These are phyloP conservation scores for Microtus obscurus DNA, from an alignment of 2,797 vertebrate genomes.

Conservation along the genomic window DNA sequence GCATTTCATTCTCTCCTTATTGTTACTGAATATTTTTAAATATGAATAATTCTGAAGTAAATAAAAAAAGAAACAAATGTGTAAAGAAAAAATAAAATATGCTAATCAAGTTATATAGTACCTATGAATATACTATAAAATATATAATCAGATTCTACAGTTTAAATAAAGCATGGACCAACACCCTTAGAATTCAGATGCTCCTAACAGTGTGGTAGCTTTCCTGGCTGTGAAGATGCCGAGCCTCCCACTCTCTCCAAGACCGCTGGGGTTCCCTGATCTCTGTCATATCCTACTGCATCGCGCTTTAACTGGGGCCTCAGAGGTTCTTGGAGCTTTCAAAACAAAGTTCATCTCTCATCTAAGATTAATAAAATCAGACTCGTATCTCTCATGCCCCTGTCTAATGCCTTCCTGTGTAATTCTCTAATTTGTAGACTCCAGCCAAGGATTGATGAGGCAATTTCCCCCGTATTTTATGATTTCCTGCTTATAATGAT, in stretches of 20 bases:
- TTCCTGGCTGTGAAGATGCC: not conserved
- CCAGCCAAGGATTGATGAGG: constrained; percentile 65
- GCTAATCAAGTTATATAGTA: not conserved
- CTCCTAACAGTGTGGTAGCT: not conserved
- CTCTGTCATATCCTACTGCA: accelerated
- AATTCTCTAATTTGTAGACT: constrained; percentile 75
- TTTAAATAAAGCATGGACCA: not conserved
- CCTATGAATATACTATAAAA: not conserved
- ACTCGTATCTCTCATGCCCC: not conserved
- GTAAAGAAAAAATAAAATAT: not conserved
- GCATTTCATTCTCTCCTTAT: not conserved
- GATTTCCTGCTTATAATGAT: constrained; percentile 77
- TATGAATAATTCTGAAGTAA: not conserved
- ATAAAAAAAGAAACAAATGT: not conserved
- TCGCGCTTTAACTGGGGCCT: not conserved
- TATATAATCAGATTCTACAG: not conserved
- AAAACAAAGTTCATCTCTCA: constrained; percentile 24
- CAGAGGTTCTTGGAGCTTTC: constrained; percentile 16
- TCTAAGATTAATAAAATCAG: constrained; percentile 68
- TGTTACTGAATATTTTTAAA: not conserved
- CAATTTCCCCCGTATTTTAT: constrained; percentile 74
- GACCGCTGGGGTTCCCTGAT: not conserved
- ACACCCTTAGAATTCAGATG: not conserved
- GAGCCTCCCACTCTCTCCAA: not conserved
- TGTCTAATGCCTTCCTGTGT: constrained; percentile 73